Conservation (phyloP, 2,113 vertebrate genomes). For the Pelecanus crispus region DNA sequence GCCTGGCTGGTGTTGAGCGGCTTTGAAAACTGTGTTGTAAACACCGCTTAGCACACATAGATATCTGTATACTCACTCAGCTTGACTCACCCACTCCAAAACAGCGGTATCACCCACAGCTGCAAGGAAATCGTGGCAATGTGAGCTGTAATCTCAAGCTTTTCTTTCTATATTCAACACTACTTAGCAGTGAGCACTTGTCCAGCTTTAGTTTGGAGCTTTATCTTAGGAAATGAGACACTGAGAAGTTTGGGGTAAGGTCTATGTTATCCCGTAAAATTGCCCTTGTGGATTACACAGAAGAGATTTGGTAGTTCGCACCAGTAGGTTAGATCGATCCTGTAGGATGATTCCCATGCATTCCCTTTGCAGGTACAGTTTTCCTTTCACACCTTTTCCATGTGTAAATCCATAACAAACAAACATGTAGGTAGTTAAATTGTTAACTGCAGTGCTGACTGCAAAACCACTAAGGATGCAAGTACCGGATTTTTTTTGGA, state of each 20-base stretch:
- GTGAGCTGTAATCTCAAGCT: fast-evolving
- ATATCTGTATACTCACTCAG: not conserved
- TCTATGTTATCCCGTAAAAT: not conserved
- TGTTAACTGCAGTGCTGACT: not conserved
- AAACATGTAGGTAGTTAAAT: not conserved
- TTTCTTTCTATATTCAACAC: not conserved
- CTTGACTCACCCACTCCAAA: not conserved
- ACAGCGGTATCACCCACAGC: not conserved
- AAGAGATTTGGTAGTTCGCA: not conserved
- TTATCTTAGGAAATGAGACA: not conserved
- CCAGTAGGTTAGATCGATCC: not conserved
- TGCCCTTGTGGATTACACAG: not conserved
- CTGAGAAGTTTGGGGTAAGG: not conserved
- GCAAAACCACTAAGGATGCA: not conserved
- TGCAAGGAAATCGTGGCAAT: not conserved
- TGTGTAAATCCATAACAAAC: not conserved
- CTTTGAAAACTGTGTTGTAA: not conserved
- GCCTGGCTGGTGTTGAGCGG: not conserved
- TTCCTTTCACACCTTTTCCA: not conserved
- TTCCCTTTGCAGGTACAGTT: not conserved
- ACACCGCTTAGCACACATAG: not conserved
- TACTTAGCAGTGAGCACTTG: not conserved
- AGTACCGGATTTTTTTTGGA: not conserved
- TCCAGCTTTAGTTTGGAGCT: not conserved
- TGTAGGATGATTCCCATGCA: not conserved